Evolutionary conservation across 2,888 invertebrate genomes (phyloP), one percentile per base, ranked within the genome.

Genomic region (Drosophila borealis): DNA sequence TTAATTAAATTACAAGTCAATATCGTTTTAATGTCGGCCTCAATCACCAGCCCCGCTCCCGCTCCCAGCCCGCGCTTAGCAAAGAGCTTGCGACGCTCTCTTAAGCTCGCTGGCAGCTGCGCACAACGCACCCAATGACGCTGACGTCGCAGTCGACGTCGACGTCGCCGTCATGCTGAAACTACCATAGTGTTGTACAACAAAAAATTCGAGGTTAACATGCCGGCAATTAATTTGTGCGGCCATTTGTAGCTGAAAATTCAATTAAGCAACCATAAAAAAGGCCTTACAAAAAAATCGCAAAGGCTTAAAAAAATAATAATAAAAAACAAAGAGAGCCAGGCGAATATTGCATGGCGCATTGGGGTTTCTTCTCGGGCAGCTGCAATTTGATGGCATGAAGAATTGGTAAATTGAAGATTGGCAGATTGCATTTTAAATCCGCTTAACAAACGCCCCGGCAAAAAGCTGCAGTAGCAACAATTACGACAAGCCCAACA

Each of bases 211-310:
- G 70, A 80, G 74, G 76, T 81, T 80, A 78, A 84, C 56, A 72
- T 64, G 78, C 78, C 74, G 81, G 78, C 71, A 84, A 80, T 80
- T 78, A 83, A 74, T 71, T 76, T 78, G 63, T 71, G 78, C 69
- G 60, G 57, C 63, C 61, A 71, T 63, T 61, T 72, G 69, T 75
- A 68, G 70, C 51, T 60, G 46, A 78, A 78, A 80, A 80, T 78
- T 80, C 80, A 80, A 80, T 80, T 76, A 80, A 51, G 75, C 70
- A 80, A 70, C 68, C 74, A 80, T 80, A 70, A 74, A 78, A 80
- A 73, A 70, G 53, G 57, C 57, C 55, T 21, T 36, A 53, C 19
- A 39, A 17, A 55, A 55, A 11, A 25, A 3, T 17, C 11, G 41
- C 17, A 9, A 41, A 17, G 13, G 21, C 37, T 10, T 14, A 44